Percentiles rank a stretch among this genome's conserved stretches.
Evolutionary conservation across 2,113 vertebrate species (phyloP).

Genomic region (Cyrtonyx montezumae): DNA sequence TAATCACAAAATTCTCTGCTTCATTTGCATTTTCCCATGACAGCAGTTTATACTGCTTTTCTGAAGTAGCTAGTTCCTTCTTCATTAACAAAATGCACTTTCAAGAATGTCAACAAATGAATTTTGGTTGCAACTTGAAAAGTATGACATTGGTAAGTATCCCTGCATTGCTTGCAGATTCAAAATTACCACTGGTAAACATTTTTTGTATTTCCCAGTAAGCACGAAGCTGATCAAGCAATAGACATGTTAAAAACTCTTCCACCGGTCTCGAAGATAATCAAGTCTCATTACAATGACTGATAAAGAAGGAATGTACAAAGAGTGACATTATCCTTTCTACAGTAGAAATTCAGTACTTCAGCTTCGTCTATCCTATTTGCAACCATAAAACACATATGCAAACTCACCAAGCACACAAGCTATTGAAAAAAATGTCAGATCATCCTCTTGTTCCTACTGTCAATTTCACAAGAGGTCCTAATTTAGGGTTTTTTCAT

Average conservation of each 20-base stretch:
- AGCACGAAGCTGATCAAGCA: background rate
- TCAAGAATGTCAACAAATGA: background rate
- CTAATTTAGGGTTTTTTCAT: background rate
- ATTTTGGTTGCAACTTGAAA: background rate
- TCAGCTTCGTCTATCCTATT: background rate
- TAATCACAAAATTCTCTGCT: conserved; percentile 52
- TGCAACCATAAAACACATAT: background rate
- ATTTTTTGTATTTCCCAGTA: background rate
- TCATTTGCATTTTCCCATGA: conserved; percentile 32
- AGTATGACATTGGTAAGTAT: background rate
- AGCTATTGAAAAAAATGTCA: background rate
- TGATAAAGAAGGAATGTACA: background rate
- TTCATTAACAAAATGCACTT: conserved; percentile 1
- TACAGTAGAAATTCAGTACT: background rate
- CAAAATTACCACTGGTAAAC: background rate
- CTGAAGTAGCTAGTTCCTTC: background rate
- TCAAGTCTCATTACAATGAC: background rate
- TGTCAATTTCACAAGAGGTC: background rate
- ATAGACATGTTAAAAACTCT: background rate
- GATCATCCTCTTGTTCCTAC: background rate
- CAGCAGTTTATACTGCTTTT: conserved; percentile 30
- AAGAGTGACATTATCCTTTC: background rate
- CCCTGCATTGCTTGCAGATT: background rate
- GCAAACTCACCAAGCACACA: background rate
- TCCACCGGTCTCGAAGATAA: background rate